These are phyloP conservation scores for Chrysocyon brachyurus DNA, from an alignment of 2,797 vertebrate genomes.

Conservation along the genomic window DNA sequence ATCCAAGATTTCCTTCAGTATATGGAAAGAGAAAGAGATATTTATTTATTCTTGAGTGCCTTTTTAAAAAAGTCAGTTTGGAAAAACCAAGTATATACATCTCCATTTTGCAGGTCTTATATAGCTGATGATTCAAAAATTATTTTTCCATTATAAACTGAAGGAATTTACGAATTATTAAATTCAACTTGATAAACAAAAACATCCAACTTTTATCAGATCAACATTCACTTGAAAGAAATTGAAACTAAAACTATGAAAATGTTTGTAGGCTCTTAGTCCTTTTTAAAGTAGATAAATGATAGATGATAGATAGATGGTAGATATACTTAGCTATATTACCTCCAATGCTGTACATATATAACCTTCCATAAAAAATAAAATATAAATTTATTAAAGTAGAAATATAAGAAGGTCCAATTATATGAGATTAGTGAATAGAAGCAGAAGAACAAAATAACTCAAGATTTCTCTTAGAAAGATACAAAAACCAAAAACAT, in stretches of 20 bases:
- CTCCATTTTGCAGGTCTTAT: neutral
- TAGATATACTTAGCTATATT: neutral
- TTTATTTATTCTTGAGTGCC: neutral
- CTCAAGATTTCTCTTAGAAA: slow-evolving; percentile 35
- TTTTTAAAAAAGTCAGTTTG: neutral
- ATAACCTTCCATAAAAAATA: slow-evolving; percentile 22
- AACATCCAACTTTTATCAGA: neutral
- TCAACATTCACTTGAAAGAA: neutral
- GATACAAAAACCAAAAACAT: neutral
- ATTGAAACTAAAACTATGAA: slow-evolving; percentile 42
- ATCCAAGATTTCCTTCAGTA: neutral
- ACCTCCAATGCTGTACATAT: neutral
- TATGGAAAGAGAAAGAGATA: neutral
- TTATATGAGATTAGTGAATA: neutral
- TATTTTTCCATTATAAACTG: neutral
- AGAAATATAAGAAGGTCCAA: neutral
- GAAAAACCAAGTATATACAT: slow-evolving; percentile 29
- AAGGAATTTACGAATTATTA: slow-evolving; percentile 33
- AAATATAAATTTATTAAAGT: neutral
- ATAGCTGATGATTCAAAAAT: slow-evolving; percentile 45
- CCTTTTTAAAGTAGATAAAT: slow-evolving; percentile 49
- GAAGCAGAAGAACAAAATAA: slow-evolving; percentile 51
- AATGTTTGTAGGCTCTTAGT: neutral
- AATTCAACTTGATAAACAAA: neutral
- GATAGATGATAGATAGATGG: neutral